Conservation (phyloP, 2,797 vertebrate species). For the Oreochromis mossambicus region DNA sequence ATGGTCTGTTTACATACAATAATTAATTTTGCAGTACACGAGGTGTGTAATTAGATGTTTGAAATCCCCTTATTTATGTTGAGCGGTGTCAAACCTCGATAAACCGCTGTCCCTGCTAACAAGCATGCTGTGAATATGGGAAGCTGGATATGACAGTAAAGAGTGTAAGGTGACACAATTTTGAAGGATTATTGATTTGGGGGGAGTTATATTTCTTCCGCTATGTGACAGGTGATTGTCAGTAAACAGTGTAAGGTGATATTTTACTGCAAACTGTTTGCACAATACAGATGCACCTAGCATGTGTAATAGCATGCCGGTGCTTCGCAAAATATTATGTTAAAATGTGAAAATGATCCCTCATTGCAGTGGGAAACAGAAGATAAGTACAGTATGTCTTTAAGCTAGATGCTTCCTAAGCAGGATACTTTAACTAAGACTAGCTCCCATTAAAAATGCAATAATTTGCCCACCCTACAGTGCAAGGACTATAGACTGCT, state of each 20-base stretch:
- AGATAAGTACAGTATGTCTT: background rate
- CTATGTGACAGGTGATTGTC: slow-evolving; percentile 6
- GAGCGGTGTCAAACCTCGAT: slow-evolving; percentile 19
- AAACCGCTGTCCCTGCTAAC: slow-evolving; percentile 18
- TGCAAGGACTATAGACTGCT: background rate
- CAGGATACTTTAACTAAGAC: background rate
- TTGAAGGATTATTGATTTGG: slow-evolving; percentile 7
- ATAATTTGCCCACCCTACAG: background rate
- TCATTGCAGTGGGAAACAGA: background rate
- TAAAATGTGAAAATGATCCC: background rate
- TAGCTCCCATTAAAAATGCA: background rate
- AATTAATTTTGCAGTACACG: slow-evolving; percentile 15
- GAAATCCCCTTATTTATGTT: slow-evolving; percentile 31
- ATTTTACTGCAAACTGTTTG: background rate
- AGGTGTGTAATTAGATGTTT: slow-evolving; percentile 49
- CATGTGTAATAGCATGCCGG: background rate
- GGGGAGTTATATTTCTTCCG: background rate
- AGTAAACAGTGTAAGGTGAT: background rate
- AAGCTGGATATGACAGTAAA: slow-evolving; percentile 1
- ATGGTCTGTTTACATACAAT: slow-evolving; percentile 10
- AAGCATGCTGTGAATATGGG: slow-evolving; percentile 16
- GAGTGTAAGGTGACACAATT: slow-evolving; percentile 9
- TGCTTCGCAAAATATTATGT: background rate
- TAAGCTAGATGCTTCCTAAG: background rate
- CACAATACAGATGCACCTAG: background rate